Conservation (phyloP, 2,797 vertebrate genomes). For the Cheirogaleus major region DNA sequence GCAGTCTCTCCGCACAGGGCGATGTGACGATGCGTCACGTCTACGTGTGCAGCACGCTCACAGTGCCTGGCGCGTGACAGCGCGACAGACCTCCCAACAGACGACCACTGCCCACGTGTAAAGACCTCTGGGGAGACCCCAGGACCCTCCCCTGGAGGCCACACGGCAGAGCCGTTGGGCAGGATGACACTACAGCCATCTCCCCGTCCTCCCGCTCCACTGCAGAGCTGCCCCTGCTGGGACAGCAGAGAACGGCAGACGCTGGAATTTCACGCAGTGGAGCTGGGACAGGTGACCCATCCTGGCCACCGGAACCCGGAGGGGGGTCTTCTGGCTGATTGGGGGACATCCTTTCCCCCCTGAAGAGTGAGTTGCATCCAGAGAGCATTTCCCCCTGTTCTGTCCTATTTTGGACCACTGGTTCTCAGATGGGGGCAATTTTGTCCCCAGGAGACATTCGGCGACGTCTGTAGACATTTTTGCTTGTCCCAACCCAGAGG, state of each 20-base stretch:
- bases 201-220: background rate
- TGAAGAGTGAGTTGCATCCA: background rate
- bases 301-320: background rate
- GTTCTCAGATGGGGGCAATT: too few relatives aligned
- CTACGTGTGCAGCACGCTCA: fast-evolving
- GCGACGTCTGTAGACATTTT: too few relatives aligned
- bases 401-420: too few relatives aligned
- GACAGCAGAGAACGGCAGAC: background rate
- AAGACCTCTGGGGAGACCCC: background rate
- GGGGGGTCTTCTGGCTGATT: background rate
- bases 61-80: fast-evolving
- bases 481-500: too few relatives aligned
- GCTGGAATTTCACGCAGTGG: background rate
- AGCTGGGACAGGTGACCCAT: background rate
- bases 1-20: background rate
- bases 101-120: fast-evolving
- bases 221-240: fast-evolving
- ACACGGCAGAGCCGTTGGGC: fast-evolving
- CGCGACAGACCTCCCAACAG: too few relatives aligned
- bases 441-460: too few relatives aligned
- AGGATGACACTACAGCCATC: fast-evolving
- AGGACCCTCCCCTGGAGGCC: background rate
- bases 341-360: background rate
- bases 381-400: background rate
- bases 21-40: fast-evolving